Evolutionary conservation across 1,140 invertebrate species (phyloP).

Genomic region (Hylaeus anthracinus): DNA sequence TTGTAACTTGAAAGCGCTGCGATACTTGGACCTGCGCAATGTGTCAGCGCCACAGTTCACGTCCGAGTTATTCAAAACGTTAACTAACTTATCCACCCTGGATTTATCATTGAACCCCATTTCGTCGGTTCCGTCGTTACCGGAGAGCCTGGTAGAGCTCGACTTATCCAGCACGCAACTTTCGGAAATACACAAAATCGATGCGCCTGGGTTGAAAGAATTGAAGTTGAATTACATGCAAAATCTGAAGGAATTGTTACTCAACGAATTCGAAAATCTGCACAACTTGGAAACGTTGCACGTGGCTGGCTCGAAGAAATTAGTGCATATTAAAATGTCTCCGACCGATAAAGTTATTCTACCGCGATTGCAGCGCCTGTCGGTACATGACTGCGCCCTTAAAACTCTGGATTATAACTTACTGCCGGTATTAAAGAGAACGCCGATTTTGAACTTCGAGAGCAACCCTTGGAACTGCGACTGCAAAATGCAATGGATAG

Average conservation of each 20-base stretch:
- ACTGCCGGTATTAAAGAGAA: constrained; percentile 70
- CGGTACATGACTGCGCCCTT: constrained; percentile 67
- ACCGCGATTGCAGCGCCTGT: constrained; percentile 70
- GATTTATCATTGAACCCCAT: constrained; percentile 76
- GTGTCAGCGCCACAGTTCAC: constrained; percentile 70
- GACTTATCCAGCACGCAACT: constrained; percentile 75
- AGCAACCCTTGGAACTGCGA: constrained; percentile 80
- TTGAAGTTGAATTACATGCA: constrained; percentile 72
- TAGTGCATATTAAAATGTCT: constrained; percentile 56
- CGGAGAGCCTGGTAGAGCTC: constrained; percentile 63
- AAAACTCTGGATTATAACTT: constrained; percentile 67
- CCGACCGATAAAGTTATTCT: constrained; percentile 62
- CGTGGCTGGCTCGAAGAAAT: constrained; percentile 60
- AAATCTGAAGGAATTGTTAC: constrained; percentile 65
- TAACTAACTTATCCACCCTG: constrained; percentile 69
- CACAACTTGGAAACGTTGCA: constrained; percentile 70
- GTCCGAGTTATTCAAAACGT: constrained; percentile 67
- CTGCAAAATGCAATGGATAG: constrained; percentile 77
- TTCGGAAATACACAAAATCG: constrained; percentile 58
- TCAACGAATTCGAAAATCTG: constrained; percentile 76
- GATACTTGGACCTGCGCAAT: constrained; percentile 72
- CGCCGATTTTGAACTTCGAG: constrained; percentile 71
- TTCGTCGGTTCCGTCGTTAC: constrained; percentile 68
- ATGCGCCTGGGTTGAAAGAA: constrained; percentile 66
- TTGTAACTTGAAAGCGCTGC: constrained; percentile 64